Conservation (phyloP, 2,888 invertebrate genomes). For the Rhyacophila evoluta region DNA sequence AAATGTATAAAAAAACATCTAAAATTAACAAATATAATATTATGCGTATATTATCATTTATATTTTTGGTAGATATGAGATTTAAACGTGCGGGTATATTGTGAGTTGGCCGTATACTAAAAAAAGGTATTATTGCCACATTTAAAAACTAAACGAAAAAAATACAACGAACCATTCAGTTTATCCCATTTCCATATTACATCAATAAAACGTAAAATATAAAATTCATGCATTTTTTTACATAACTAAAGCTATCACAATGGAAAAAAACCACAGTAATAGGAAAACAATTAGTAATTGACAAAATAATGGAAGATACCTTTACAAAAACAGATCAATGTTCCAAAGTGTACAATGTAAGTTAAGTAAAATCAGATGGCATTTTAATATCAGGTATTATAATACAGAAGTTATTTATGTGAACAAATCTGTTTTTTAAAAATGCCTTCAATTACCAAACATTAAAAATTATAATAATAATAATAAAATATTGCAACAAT, state of each 20-base stretch:
- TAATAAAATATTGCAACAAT: neutral
- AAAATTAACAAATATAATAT: conserved; percentile 18
- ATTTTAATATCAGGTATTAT: too few relatives aligned
- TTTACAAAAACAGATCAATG: neutral
- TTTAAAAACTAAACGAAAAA: neutral
- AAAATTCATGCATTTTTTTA: neutral
- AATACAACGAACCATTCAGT: conserved; percentile 7
- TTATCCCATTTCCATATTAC: conserved; percentile 22
- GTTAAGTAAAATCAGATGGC: too few relatives aligned
- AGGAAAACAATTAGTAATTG: neutral
- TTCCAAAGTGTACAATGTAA: too few relatives aligned
- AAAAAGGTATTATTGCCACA: neutral
- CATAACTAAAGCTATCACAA: neutral
- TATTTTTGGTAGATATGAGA: conserved; percentile 24
- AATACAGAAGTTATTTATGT: too few relatives aligned
- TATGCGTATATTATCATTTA: neutral
- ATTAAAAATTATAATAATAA: neutral
- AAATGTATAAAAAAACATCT: conserved; percentile 19
- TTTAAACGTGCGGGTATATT: conserved; percentile 22
- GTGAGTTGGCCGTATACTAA: conserved; percentile 14
- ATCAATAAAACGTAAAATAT: conserved; percentile 24
- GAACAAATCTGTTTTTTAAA: neutral
- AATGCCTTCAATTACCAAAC: neutral
- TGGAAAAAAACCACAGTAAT: neutral
- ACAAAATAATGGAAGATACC: neutral